phyloP scores from a whole-genome alignment of 2,797 vertebrate genomes.

The Trachurus trachurus region DNA sequence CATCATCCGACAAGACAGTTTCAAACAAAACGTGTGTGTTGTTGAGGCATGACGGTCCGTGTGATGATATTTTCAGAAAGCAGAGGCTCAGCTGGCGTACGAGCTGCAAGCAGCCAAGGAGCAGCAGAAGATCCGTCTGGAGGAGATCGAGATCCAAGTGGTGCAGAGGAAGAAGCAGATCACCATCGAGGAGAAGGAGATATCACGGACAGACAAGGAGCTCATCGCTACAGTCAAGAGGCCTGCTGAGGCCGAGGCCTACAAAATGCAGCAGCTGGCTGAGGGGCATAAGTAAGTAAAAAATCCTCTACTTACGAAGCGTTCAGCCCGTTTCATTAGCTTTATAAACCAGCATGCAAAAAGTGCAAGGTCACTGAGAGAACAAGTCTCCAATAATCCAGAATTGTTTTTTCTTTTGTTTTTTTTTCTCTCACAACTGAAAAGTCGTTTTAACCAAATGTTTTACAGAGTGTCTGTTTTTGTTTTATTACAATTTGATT shows the following conservation, averaged over 20 bases:
- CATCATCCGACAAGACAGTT: neutral
- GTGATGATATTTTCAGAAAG: slow-evolving; percentile 85
- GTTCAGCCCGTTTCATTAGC: neutral
- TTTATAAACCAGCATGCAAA: neutral
- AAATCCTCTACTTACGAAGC: neutral
- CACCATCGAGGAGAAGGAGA: slow-evolving; percentile 91
- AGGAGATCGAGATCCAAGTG: slow-evolving; percentile 93
- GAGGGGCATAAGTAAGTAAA: slow-evolving; percentile 89
- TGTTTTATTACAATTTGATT: too few species aligned
- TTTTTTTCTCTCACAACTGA: too few species aligned
- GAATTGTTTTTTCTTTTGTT: too few species aligned
- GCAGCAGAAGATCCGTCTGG: slow-evolving; percentile 93
- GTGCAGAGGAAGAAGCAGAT: slow-evolving; percentile 93
- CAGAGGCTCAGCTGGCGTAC: slow-evolving; percentile 94
- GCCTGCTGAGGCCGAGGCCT: slow-evolving; percentile 92
- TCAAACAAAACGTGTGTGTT: neutral
- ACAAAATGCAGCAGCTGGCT: slow-evolving; percentile 90
- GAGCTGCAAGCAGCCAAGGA: slow-evolving; percentile 95
- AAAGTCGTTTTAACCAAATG: too few species aligned
- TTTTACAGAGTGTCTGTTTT: too few species aligned
- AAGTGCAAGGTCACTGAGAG: neutral
- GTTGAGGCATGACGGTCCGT: neutral
- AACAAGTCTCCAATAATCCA: too few species aligned
- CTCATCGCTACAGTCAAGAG: slow-evolving; percentile 89
- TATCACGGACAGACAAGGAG: slow-evolving; percentile 89